Percentiles rank a stretch among this genome's conserved stretches.
Evolutionary conservation across 1,140 invertebrate species (phyloP).

Genomic region (Leptoteleia sp.): DNA sequence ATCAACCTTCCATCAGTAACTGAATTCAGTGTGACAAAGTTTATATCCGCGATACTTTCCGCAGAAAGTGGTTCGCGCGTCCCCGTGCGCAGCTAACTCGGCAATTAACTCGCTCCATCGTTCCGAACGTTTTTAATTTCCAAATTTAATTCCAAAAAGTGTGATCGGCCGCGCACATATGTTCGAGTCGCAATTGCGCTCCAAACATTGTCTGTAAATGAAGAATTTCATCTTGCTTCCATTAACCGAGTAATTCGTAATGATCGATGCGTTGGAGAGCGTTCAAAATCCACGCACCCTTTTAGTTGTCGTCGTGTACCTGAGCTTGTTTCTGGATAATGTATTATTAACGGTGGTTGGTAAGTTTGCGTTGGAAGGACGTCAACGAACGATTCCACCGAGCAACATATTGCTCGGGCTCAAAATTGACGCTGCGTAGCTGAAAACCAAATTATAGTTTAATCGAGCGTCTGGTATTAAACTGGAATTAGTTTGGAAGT

Average conservation of each 20-base stretch:
- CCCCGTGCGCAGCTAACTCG: neutral
- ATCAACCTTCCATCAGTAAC: conserved; percentile 67
- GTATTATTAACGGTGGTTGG: conserved; percentile 89
- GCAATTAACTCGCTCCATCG: neutral
- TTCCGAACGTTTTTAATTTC: no score
- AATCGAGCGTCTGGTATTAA: no score
- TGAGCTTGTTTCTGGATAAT: conserved; percentile 88
- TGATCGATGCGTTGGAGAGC: conserved; percentile 44
- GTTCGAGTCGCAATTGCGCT: conserved; percentile 1
- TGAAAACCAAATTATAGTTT: no score
- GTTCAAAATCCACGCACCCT: conserved; percentile 73
- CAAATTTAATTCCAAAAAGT: no score
- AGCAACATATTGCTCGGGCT: conserved; percentile 2
- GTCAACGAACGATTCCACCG: neutral
- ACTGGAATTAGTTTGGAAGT: no score
- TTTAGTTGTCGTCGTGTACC: conserved; percentile 84
- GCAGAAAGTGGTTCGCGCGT: neutral
- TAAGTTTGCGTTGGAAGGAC: conserved; percentile 79
- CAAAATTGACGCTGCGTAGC: no score
- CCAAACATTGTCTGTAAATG: neutral
- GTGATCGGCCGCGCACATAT: conserved; percentile 8
- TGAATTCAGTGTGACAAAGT: conserved; percentile 51
- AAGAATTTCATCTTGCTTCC: conserved; percentile 1
- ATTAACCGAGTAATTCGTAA: conserved; percentile 5
- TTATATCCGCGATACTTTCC: conserved; percentile 31